Evolutionary conservation across 2,797 vertebrate genomes (phyloP).

Genomic region (Melanotaenia parkinsoni): DNA sequence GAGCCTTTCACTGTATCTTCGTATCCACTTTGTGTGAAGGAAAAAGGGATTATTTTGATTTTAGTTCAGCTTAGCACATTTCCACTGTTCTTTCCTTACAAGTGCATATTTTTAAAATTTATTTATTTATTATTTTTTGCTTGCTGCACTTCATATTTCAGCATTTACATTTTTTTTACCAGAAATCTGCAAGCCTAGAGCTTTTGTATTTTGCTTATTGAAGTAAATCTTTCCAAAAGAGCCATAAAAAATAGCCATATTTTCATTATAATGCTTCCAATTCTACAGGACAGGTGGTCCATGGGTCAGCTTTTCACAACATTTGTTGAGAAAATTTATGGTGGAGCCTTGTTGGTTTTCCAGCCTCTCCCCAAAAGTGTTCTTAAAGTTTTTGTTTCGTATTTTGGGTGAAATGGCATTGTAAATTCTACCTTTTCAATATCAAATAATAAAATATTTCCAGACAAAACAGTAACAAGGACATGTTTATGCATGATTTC

Average conservation of each 20-base stretch:
- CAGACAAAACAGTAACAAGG: not conserved
- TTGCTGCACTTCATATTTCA: not conserved
- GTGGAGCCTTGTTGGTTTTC: constrained; percentile 5
- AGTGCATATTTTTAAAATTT: not conserved
- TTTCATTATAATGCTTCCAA: not conserved
- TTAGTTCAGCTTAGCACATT: constrained; percentile 28
- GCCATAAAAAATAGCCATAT: not conserved
- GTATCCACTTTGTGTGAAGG: constrained; percentile 16
- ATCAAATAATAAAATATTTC: constrained; percentile 28
- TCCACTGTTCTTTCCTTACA: constrained; percentile 14
- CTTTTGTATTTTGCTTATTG: not conserved
- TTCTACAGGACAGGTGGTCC: not conserved
- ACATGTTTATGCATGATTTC: not conserved
- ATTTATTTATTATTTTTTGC: no score
- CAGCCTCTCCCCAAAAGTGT: not conserved
- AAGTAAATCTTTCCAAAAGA: not conserved
- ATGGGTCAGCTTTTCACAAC: not conserved
- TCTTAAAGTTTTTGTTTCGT: constrained; percentile 14
- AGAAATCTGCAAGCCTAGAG: not conserved
- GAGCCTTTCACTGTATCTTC: constrained; percentile 42
- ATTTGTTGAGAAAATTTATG: constrained; percentile 8
- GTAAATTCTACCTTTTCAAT: constrained; percentile 6
- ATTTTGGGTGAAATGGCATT: constrained; percentile 5
- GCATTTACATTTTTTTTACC: not conserved
- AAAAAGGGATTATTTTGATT: constrained; percentile 21